Evolutionary conservation across 2,113 vertebrate genomes (phyloP).

Genomic region (Uropsilus gracilis): DNA sequence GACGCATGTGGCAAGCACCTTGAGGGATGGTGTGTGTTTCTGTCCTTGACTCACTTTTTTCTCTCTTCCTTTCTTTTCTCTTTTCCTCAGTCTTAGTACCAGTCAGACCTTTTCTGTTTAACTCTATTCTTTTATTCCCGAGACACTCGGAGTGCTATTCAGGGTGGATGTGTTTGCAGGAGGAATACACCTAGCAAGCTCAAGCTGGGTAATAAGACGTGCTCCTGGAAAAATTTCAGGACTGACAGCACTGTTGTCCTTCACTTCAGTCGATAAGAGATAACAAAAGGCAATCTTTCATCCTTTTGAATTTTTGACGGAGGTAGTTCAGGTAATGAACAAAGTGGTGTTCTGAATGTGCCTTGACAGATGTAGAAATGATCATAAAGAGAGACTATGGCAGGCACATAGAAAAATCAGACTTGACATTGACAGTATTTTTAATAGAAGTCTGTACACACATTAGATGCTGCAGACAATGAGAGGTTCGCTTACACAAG

Average conservation of each 20-base stretch:
- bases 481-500: conserved; percentile 54
- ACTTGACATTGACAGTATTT: conserved; percentile 41
- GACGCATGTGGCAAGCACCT: conserved; percentile 76
- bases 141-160: conserved; percentile 86
- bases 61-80: conserved; percentile 75
- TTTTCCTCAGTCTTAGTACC: conserved; percentile 80
- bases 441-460: conserved; percentile 63
- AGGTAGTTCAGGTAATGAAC: conserved; percentile 82
- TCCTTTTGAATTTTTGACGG: conserved; percentile 84
- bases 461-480: conserved; percentile 54
- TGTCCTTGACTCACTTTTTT: conserved; percentile 88
- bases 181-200: conserved; percentile 80
- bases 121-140: conserved; percentile 84
- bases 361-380: conserved; percentile 79
- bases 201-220: conserved; percentile 72
- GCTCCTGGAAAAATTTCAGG: conserved; percentile 75
- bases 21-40: conserved; percentile 79
- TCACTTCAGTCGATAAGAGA: conserved; percentile 75
- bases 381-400: conserved; percentile 76
- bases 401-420: conserved; percentile 59
- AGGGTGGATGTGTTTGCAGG: conserved; percentile 79
- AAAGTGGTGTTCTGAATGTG: conserved; percentile 56
- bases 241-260: conserved; percentile 78
- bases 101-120: conserved; percentile 85
- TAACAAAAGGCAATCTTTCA: conserved; percentile 83